phyloP scores from a whole-genome alignment of 1,140 invertebrate species.

The Euura saliciscinereae region DNA sequence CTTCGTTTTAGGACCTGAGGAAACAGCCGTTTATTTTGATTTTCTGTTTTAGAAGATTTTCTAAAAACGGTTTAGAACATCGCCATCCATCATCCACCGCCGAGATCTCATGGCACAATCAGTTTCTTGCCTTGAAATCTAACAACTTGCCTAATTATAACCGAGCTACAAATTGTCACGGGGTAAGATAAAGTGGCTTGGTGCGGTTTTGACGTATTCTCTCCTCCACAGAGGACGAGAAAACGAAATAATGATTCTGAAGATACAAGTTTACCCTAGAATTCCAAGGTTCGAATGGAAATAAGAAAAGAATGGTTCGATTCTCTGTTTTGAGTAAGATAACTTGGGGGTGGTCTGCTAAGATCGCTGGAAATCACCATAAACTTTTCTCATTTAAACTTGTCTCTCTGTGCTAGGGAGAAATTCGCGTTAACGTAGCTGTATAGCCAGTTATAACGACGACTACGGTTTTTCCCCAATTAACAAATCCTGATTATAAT shows the following conservation, averaged over 20 bases:
- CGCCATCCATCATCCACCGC: too few relatives aligned
- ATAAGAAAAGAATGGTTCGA: not conserved
- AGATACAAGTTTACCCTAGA: not conserved
- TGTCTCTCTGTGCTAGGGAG: not conserved
- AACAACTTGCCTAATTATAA: too few relatives aligned
- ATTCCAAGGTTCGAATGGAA: not conserved
- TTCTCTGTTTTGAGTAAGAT: not conserved
- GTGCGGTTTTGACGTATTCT: too few relatives aligned
- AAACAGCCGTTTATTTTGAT: not conserved
- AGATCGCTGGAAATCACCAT: not conserved
- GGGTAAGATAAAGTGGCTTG: too few relatives aligned
- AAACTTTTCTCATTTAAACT: slow-evolving; percentile 1
- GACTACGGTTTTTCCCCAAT: not conserved
- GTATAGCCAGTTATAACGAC: not conserved
- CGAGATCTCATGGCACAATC: too few relatives aligned
- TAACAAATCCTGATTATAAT: not conserved
- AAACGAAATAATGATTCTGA: too few relatives aligned
- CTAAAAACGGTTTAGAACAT: too few relatives aligned
- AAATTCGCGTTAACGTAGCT: not conserved
- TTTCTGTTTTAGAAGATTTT: too few relatives aligned
- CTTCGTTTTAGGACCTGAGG: not conserved
- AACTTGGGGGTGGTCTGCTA: not conserved
- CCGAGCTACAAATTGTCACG: too few relatives aligned
- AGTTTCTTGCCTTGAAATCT: too few relatives aligned
- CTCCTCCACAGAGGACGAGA: too few relatives aligned